Evolutionary conservation across 2,113 vertebrate genomes (phyloP).

Genomic region (Acanthochromis polyacanthus): DNA sequence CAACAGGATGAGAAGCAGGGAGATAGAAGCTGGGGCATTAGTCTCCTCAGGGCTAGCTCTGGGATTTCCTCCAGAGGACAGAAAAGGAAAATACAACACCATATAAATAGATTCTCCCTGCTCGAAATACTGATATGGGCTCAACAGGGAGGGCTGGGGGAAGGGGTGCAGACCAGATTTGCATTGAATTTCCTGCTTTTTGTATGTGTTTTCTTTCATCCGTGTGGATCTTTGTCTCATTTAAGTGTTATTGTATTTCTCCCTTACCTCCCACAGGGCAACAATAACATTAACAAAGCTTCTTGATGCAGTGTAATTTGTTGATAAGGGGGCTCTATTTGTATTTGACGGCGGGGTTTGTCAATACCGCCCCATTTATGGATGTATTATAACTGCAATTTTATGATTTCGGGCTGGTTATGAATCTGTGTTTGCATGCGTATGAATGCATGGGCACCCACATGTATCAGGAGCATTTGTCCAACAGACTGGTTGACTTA

Average conservation of each 20-base stretch:
- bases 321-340: conserved; percentile 43
- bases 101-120: conserved; percentile 75
- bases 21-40: conserved; percentile 62
- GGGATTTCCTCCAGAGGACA: conserved; percentile 75
- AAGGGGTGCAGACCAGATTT: conserved; percentile 42
- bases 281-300: conserved; percentile 58
- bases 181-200: conserved; percentile 64
- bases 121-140: conserved; percentile 62
- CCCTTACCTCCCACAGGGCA: conserved; percentile 48
- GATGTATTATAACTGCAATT: conserved; percentile 25
- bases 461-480: conserved; percentile 24
- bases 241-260: conserved; percentile 61
- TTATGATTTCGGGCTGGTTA: conserved; percentile 15
- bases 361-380: conserved; percentile 13
- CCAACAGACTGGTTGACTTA: conserved; percentile 9
- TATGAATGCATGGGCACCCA: conserved; percentile 6
- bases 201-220: conserved; percentile 58
- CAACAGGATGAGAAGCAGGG: conserved; percentile 77
- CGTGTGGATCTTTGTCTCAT: conserved; percentile 54
- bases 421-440: not conserved
- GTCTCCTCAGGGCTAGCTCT: conserved; percentile 63
- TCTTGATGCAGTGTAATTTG: conserved; percentile 48
- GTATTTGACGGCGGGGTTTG: conserved; percentile 14
- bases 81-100: conserved; percentile 68
- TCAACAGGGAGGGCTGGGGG: conserved; percentile 20